Base-by-base conservation (phyloP, 2,888 invertebrate species). In the Cremastobaeus sp. region DNA sequence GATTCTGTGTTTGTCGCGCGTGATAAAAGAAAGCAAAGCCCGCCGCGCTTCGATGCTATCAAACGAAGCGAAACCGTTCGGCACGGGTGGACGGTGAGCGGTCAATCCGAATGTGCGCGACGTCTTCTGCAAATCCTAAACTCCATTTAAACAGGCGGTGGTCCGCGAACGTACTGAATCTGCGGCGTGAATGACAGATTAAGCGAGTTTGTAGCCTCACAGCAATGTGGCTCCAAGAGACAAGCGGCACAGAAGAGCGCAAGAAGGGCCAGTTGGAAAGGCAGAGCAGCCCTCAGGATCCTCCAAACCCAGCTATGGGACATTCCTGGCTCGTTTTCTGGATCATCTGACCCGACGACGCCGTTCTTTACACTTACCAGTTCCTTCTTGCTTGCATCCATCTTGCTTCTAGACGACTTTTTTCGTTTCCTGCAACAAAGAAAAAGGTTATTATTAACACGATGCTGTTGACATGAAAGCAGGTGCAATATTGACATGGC, bases 121-220 rank as follows among this genome's bases (percentile, higher is more conserved):
- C 52, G 52, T 30, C 25, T 52, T 35, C 32, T 6, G 37, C 28
- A 35, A 12, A 3, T 34, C 48, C 48, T 20, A 25, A 18, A 45
- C 41, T 55, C 72, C 37, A 47, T 70, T 74, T 14, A 68, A 85
- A 94, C 91, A 5, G 95, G 95, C 14, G 95, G 95, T 8, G 95
- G 94, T 74, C 95, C 95, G 70, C 93, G 91, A n/a, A 94, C 91
- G 86, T 95, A 95, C 79, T 93, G 92, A 62, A 95, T 89, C 82
- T 95, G 94, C 3, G 95, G 95, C n/a, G 93, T 92, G 34, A 95
- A 88, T 0, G 93, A 93, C 81, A 94, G 90, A 52, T 92, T 92
- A 76, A 94, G 90, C 59, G 93, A 93, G 89, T 95, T 94, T 81
- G 94, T 90, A 59, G 92, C 91, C 84, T 94, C 94, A 88, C 94